Evolutionary conservation across 2,797 vertebrate genomes (phyloP), one percentile per base, ranked within the genome.

Genomic region (Fundulus diaphanus): DNA sequence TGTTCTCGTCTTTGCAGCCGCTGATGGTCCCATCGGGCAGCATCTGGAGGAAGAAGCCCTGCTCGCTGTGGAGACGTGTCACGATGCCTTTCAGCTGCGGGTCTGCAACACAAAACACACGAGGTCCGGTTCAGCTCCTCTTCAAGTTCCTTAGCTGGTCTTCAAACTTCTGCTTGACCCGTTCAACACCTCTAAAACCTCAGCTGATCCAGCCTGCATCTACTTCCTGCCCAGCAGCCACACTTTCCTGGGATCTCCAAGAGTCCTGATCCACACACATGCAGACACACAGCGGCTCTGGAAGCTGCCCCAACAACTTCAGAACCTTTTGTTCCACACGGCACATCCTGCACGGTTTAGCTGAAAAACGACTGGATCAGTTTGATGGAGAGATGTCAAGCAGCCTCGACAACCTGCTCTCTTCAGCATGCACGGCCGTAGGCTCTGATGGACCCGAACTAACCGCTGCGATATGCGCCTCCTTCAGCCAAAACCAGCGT

Each of bases 31-130:
- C 98, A 83, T 99, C 97, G 29, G 96, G 96, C 92, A 96, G 93
- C 97, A 99, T 99, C 96, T 99, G 97, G 91, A 99, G 96, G 95
- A 95, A 99, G 94, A 96, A 99, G 37, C 97, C 97, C 93, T 99
- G 97, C 93, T 99, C 97, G 81, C 98, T 97, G 96, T 98, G 98
- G 95, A 99, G 97, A 93, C 98, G 96, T 81, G 98, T 99, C 93
- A 99, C 98, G 82, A 99, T 99, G 91, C 98, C 98, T 95, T 99
- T 99, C 95, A 99, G 96, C 96, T 99, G 96, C 81, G 97, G 96
- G 95, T 99, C 98, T 98, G 95, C 13, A 95, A 96, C 90, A 90
- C 79, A 75, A 72, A 70, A 74, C 54, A 79, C 46, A 72, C 9
- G 20, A 63, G 12, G 29, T 56, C 27, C 52, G 8, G 18, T 5